Evolutionary conservation across 2,113 vertebrate genomes (phyloP).

Genomic region (Alaudala cheleensis): DNA sequence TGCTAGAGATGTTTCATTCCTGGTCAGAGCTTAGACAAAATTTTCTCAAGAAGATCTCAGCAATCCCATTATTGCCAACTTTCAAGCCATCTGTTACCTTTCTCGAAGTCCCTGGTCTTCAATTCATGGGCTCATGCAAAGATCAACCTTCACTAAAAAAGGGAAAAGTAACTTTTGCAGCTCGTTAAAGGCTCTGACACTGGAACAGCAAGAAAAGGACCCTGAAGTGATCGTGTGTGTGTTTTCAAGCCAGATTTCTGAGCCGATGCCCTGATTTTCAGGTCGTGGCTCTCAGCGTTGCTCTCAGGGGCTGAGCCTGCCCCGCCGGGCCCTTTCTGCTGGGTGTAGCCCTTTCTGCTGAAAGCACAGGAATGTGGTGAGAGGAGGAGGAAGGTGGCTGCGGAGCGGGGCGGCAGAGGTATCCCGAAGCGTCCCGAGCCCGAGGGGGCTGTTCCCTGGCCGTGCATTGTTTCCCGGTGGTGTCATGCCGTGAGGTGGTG

Average conservation of each 20-base stretch:
- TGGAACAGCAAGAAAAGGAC: not conserved
- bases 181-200: not conserved
- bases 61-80: constrained; percentile 26
- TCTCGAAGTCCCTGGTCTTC: not conserved
- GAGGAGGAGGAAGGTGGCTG: not conserved
- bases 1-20: not conserved
- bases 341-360: not conserved
- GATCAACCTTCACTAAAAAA: not conserved
- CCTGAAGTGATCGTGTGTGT: not conserved
- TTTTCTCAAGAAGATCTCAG: not conserved
- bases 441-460: not conserved
- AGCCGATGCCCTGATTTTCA: not conserved
- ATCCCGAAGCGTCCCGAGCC: not conserved
- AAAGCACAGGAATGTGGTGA: not conserved
- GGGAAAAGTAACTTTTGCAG: not conserved
- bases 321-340: rapidly evolving
- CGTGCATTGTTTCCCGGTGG: constrained; percentile 34
- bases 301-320: not conserved
- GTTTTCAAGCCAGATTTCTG: not conserved
- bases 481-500: constrained; percentile 46
- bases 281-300: not conserved
- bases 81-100: constrained; percentile 29
- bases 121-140: not conserved
- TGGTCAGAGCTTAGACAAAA: not conserved
- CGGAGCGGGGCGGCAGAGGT: not conserved